Evolutionary conservation across 2,797 vertebrate genomes (phyloP).

Genomic region (Protonibea diacanthus): DNA sequence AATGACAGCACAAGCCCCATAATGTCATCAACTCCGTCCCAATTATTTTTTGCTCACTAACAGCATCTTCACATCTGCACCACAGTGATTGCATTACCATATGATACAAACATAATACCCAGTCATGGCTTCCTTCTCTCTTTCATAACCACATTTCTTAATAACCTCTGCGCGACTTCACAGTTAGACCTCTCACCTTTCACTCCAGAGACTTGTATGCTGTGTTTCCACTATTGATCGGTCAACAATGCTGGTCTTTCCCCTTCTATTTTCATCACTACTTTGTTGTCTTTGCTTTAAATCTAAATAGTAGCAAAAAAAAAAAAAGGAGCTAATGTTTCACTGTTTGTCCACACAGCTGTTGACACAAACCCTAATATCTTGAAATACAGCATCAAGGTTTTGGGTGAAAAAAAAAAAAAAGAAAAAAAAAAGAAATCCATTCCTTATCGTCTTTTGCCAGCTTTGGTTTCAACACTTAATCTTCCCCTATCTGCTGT

Average conservation of each 20-base stretch:
- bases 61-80: constrained; percentile 63
- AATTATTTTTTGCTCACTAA: constrained; percentile 66
- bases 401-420: constrained; percentile 1
- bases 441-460: constrained; percentile 62
- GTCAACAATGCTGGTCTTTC: background rate
- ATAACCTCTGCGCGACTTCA: constrained; percentile 43
- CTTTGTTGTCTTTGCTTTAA: constrained; percentile 20
- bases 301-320: background rate
- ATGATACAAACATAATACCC: constrained; percentile 20
- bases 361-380: constrained; percentile 58
- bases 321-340: background rate
- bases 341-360: constrained; percentile 14
- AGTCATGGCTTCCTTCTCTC: constrained; percentile 7
- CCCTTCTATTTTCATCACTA: background rate
- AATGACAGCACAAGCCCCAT: constrained; percentile 70
- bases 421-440: constrained; percentile 22
- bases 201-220: constrained; percentile 16
- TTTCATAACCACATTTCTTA: constrained; percentile 17
- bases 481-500: constrained; percentile 69
- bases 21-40: constrained; percentile 70
- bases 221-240: constrained; percentile 37
- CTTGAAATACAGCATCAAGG: constrained; percentile 50
- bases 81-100: constrained; percentile 43
- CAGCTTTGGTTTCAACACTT: constrained; percentile 71
- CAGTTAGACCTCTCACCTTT: constrained; percentile 37